Evolutionary conservation across 2,888 invertebrate species (phyloP).

Genomic region (Panzeria rudis): DNA sequence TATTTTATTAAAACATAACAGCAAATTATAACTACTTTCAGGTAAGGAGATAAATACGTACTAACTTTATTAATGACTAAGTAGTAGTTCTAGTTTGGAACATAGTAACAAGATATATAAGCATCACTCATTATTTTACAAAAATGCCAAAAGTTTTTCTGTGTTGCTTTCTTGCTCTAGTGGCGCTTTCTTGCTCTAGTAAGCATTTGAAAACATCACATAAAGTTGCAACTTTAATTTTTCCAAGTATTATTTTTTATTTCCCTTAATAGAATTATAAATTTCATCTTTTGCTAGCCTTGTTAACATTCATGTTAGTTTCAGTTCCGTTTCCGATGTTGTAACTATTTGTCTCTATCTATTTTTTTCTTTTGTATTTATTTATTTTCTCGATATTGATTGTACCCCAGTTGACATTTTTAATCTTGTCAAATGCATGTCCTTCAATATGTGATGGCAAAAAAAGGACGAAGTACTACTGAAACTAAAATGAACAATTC

Average conservation of each 20-base stretch:
- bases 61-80: too few relatives aligned
- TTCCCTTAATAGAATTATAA: neutral
- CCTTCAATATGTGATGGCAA: slow-evolving; percentile 53
- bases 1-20: too few relatives aligned
- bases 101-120: too few relatives aligned
- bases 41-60: too few relatives aligned
- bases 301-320: slow-evolving; percentile 2
- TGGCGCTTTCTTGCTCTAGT: too few relatives aligned
- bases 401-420: slow-evolving; percentile 62
- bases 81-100: too few relatives aligned
- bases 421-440: slow-evolving; percentile 69
- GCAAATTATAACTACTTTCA: too few relatives aligned
- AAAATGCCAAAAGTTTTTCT: too few relatives aligned
- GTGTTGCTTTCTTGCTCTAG: too few relatives aligned
- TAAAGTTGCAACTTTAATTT: neutral
- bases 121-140: too few relatives aligned
- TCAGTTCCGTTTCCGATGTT: slow-evolving; percentile 5
- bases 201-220: neutral
- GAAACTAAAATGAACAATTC: slow-evolving; percentile 51
- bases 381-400: slow-evolving; percentile 38
- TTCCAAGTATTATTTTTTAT: neutral
- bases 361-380: slow-evolving; percentile 1
- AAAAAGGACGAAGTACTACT: slow-evolving; percentile 4
- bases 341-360: neutral
- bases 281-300: neutral